Percentiles rank a stretch among this genome's conserved stretches.
Conservation (phyloP, 2,797 vertebrate genomes). For the Amniataba percoides region DNA sequence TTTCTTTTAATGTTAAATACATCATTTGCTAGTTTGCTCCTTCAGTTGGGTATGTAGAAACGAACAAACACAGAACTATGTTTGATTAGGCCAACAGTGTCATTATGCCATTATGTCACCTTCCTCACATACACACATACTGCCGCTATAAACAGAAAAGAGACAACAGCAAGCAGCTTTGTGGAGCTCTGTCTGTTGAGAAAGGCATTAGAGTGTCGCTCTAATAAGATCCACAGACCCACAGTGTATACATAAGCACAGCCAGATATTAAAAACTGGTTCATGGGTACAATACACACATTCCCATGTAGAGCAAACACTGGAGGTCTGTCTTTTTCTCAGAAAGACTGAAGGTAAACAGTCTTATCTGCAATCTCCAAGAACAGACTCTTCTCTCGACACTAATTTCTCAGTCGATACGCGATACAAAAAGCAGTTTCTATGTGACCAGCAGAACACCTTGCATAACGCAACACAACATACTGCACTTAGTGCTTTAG, state of each 20-base stretch:
- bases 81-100: neutral
- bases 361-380: constrained; percentile 49
- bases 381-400: constrained; percentile 56
- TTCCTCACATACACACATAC: constrained; percentile 11
- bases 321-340: constrained; percentile 37
- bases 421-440: constrained; percentile 25
- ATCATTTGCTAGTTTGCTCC: neutral
- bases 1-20: too few species aligned
- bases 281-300: constrained; percentile 39
- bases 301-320: constrained; percentile 50
- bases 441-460: constrained; percentile 21
- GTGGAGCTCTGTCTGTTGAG: constrained; percentile 1
- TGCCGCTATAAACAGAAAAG: neutral
- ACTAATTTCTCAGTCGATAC: constrained; percentile 33
- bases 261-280: constrained; percentile 22
- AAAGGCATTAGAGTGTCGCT: constrained; percentile 8
- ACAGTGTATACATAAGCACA: neutral
- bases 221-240: constrained; percentile 18
- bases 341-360: constrained; percentile 47
- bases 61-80: constrained; percentile 3
- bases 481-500: constrained; percentile 2
- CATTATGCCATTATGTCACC: constrained; percentile 12
- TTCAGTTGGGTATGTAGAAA: constrained; percentile 2
- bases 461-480: constrained; percentile 17
- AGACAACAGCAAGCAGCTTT: constrained; percentile 25